A percentile compares a stretch with the other conserved stretches of the same genome.
Conservation (phyloP, 1,140 invertebrate genomes). For the Solenopsis invicta region DNA sequence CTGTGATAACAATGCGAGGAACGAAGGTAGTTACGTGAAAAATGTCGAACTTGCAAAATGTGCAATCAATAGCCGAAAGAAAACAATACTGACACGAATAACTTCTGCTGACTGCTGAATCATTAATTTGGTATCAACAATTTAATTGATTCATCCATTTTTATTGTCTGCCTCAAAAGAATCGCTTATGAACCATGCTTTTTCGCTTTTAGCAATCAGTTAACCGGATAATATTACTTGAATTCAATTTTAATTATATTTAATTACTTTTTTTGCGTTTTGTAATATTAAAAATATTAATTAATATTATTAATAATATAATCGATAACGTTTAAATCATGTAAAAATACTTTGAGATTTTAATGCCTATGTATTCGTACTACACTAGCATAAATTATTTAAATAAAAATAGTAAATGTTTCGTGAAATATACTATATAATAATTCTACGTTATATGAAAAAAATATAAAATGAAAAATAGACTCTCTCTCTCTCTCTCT, state of each 20-base stretch:
- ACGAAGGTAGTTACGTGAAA: neutral
- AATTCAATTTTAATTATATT: neutral
- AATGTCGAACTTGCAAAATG: neutral
- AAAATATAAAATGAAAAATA: neutral
- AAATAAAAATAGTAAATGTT: neutral
- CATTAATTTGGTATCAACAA: neutral
- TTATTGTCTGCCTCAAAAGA: neutral
- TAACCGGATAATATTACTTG: neutral
- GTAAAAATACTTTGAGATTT: neutral
- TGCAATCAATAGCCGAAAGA: neutral
- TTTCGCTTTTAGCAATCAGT: neutral
- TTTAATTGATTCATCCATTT: neutral
- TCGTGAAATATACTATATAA: neutral
- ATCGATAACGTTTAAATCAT: neutral
- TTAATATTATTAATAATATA: constrained; percentile 1
- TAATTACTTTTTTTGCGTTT: neutral
- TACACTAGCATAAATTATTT: neutral
- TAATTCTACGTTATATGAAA: neutral
- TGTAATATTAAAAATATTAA: constrained; percentile 1
- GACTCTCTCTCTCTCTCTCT: too few relatives aligned
- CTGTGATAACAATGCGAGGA: neutral
- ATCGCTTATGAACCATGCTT: neutral
- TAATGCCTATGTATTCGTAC: neutral
- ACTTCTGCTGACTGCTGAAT: neutral
- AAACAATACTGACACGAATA: neutral